These are phyloP conservation scores for Rhinogobius similis DNA, from an alignment of 2,113 vertebrate species.

Conservation along the genomic window DNA sequence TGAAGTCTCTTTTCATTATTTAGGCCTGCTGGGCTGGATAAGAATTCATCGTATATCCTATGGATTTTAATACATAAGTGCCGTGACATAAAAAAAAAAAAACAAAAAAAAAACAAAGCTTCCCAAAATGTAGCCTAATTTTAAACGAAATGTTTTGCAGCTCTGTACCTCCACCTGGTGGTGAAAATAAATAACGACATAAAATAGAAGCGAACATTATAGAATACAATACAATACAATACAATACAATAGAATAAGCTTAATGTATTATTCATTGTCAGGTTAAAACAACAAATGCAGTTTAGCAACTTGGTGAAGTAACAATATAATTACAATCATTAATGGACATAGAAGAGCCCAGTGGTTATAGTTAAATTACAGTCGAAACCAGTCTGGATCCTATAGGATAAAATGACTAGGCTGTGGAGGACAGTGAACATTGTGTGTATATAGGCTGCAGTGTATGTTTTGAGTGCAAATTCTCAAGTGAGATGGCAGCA, in stretches of 20 bases:
- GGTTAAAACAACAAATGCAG: no score
- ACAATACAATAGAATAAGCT: neutral
- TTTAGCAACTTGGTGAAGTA: no score
- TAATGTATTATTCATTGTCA: neutral
- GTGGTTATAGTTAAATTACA: no score
- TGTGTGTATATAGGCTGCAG: neutral
- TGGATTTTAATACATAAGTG: neutral
- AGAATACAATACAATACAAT: neutral
- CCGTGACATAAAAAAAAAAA: neutral
- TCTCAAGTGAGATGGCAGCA: no score
- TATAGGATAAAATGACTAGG: neutral
- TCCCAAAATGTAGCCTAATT: slow-evolving; percentile 5
- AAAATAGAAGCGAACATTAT: neutral
- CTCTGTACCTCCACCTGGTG: slow-evolving; percentile 37
- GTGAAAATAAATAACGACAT: neutral
- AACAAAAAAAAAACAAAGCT: slow-evolving; percentile 4
- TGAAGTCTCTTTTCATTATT: neutral
- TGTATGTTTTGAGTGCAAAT: no score
- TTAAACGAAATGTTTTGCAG: neutral
- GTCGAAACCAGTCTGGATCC: neutral
- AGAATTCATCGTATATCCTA: neutral
- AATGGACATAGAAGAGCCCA: no score
- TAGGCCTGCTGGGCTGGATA: neutral
- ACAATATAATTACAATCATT: no score
- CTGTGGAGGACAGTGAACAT: neutral